Evolutionary conservation across 2,797 vertebrate genomes (phyloP).

Genomic region (Danionella dracula): DNA sequence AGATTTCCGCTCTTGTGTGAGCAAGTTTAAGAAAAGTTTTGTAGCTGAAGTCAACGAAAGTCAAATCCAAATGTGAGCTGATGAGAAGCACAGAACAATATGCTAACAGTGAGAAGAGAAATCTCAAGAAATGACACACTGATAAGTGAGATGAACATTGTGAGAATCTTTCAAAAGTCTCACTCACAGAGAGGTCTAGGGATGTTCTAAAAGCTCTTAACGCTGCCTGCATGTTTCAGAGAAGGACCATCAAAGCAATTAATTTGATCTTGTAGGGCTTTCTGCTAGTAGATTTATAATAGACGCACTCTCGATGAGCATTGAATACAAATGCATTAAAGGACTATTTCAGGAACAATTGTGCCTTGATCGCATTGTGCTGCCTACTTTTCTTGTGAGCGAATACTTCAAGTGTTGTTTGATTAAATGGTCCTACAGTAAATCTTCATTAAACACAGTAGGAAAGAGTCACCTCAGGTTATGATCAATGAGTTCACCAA

Average conservation of each 20-base stretch:
- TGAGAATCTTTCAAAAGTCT: slow-evolving; percentile 51
- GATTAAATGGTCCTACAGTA: neutral
- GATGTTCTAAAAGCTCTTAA: slow-evolving; percentile 59
- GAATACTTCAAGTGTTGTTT: too few relatives aligned
- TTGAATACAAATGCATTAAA: neutral
- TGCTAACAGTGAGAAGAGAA: slow-evolving; percentile 18
- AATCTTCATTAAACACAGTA: neutral
- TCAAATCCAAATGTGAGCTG: neutral
- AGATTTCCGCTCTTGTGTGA: neutral
- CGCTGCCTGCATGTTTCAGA: slow-evolving; percentile 46
- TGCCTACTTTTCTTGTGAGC: too few relatives aligned
- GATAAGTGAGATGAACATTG: slow-evolving; percentile 55
- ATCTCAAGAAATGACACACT: slow-evolving; percentile 41
- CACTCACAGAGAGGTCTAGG: slow-evolving; percentile 53
- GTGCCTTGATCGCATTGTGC: too few relatives aligned
- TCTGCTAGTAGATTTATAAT: slow-evolving; percentile 27
- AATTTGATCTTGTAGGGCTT: slow-evolving; percentile 46
- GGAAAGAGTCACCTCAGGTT: slow-evolving; percentile 1
- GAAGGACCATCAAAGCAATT: slow-evolving; percentile 44
- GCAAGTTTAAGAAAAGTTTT: neutral
- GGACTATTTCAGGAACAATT: too few relatives aligned
- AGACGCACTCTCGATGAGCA: neutral
- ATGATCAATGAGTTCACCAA: slow-evolving; percentile 12
- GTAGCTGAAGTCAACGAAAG: neutral
- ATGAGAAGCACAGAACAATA: neutral